Percentiles rank a stretch among this genome's conserved stretches.
Conservation (phyloP, 1,140 invertebrate genomes). For the Heliothis virescens region DNA sequence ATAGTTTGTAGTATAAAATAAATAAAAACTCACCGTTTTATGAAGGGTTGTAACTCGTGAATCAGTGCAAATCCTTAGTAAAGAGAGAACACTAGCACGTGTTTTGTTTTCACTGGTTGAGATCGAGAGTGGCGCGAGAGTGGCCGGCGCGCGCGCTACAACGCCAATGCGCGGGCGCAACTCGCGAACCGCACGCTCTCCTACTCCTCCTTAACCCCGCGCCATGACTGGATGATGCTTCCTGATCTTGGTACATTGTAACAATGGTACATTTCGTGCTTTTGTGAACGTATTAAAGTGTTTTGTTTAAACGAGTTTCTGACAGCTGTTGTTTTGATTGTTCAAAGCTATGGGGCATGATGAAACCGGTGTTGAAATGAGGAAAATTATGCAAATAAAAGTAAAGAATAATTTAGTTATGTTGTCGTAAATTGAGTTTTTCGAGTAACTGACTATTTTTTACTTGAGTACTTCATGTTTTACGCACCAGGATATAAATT, state of each 20-base stretch:
- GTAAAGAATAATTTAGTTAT: too few relatives aligned
- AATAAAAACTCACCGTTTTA: slow-evolving; percentile 4
- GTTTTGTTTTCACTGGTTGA: slow-evolving; percentile 49
- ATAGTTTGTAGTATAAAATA: background rate
- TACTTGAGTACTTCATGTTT: too few relatives aligned
- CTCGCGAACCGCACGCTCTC: slow-evolving; percentile 1
- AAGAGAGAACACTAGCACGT: slow-evolving; percentile 22
- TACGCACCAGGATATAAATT: too few relatives aligned
- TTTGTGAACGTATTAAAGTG: background rate
- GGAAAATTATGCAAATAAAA: too few relatives aligned
- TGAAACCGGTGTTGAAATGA: too few relatives aligned
- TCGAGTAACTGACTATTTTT: too few relatives aligned
- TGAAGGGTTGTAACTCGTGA: background rate
- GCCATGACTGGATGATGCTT: background rate
- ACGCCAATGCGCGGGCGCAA: slow-evolving; percentile 55
- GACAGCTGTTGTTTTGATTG: too few relatives aligned
- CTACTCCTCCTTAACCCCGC: slow-evolving; percentile 16
- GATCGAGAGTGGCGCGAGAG: slow-evolving; percentile 58
- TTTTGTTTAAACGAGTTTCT: background rate
- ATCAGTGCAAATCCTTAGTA: slow-evolving; percentile 48
- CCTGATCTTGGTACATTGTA: slow-evolving; percentile 9
- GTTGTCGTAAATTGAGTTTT: too few relatives aligned
- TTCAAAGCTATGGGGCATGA: too few relatives aligned
- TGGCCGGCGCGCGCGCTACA: slow-evolving; percentile 60
- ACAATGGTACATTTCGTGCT: background rate